phyloP scores from a whole-genome alignment of 2,888 invertebrate species.

The Myathropa florea region DNA sequence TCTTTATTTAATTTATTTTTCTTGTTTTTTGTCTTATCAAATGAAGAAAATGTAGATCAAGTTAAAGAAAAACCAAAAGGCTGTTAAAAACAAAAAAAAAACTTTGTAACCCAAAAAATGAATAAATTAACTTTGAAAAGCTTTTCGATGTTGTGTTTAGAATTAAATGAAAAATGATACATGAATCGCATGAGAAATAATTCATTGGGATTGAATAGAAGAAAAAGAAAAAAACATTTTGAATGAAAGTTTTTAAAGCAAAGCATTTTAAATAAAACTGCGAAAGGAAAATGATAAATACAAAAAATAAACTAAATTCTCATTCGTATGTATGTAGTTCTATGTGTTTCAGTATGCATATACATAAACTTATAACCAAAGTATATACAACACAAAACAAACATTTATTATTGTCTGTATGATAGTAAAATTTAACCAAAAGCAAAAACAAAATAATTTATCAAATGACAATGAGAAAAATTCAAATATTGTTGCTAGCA shows the following conservation, averaged over 20 bases:
- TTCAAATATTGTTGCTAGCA: conserved; percentile 21
- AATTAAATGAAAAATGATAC: background rate
- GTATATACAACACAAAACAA: conserved; percentile 8
- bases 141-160: conserved; percentile 67
- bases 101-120: background rate
- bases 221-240: background rate
- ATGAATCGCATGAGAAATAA: background rate
- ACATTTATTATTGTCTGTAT: conserved; percentile 15
- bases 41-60: background rate
- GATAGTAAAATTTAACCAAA: conserved; percentile 29
- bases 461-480: background rate
- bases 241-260: conserved; percentile 16
- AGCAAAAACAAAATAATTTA: conserved; percentile 12
- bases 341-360: conserved; percentile 50
- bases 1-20: background rate
- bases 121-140: conserved; percentile 27
- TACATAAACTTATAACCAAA: conserved; percentile 17
- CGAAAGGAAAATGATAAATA: background rate
- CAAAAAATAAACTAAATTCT: conserved; percentile 6
- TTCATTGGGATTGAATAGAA: background rate
- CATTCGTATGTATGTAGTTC: conserved; percentile 41
- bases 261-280: background rate
- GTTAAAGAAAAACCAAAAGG: conserved; percentile 42
- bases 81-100: conserved; percentile 46
- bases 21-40: background rate